Base-by-base conservation (phyloP, 1,140 invertebrate genomes). In the Metaphire vulgaris region DNA sequence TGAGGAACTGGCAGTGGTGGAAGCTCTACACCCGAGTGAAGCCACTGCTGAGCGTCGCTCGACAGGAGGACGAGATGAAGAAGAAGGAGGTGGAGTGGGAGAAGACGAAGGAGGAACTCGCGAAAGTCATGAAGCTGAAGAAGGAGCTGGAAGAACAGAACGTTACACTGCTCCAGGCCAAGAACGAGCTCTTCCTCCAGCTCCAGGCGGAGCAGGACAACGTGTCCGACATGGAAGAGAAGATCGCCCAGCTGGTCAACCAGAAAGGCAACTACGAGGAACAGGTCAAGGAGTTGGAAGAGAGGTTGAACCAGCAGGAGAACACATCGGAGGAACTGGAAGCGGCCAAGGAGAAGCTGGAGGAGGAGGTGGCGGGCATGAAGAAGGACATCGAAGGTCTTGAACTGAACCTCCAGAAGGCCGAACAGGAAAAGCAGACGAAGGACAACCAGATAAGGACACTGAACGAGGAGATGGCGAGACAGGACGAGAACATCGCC, bases 1-100 rank as follows among this genome's bases (percentile, higher is more conserved):
- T 99, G 80, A 94, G 97, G 86, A 99, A 95, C 88, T 99, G 97
- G 98, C 91, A 94, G 82, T 99, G 98, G 98, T 99, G 95, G 94
- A 97, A 97, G 88, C 88, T 99, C 89, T 99, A 96, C 94, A 93
- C 94, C 89, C 97, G 88, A 80, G 83, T 82, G 21, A 98, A 98
- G 90, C 97, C 97, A 85, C 90, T 98, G 82, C 93, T 99, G 90
- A 98, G 97, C 90, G 95, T 97, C 89, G 95, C 92, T 85, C 92
- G 94, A 82, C 92, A 98, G 88, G 96, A 99, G 89, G 98, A 99
- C 89, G 97, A 99, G 88, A 92, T 99, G 86, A 95, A 95, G 87
- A 94, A 96, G 88, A 91, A 96, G 84, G 94, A 97, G 88, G 97
- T 98, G 88, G 96, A 96, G 88, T 93, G 95, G 77, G 91, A 90